Evolutionary conservation across 2,113 vertebrate genomes (phyloP).

Genomic region (Myrmecobius fasciatus): DNA sequence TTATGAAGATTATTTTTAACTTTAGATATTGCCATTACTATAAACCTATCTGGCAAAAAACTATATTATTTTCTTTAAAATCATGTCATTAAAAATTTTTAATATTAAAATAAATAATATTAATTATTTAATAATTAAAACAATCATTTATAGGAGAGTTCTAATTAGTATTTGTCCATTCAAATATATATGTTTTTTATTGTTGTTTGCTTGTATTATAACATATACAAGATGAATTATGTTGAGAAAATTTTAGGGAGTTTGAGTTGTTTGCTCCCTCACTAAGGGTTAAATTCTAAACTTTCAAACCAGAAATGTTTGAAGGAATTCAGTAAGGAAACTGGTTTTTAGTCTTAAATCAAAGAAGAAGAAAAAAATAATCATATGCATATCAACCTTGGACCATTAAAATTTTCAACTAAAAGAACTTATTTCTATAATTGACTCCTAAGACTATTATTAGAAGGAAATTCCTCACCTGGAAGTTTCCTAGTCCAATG

Average conservation of each 20-base stretch:
- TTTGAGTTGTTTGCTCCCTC: slow-evolving; percentile 22
- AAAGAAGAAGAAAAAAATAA: slow-evolving; percentile 40
- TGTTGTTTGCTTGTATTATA: slow-evolving; percentile 62
- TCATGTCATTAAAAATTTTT: background rate
- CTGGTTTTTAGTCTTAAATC: slow-evolving; percentile 65
- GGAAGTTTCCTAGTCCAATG: background rate
- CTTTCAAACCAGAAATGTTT: slow-evolving; percentile 62
- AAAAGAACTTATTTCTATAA: slow-evolving; percentile 39
- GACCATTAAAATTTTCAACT: slow-evolving; percentile 49
- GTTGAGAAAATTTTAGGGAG: slow-evolving; percentile 50
- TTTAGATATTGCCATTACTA: background rate
- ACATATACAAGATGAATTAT: slow-evolving; percentile 7
- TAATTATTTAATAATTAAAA: background rate
- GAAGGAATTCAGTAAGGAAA: slow-evolving; percentile 68
- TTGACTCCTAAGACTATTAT: background rate
- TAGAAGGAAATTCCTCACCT: background rate
- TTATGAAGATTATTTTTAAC: background rate
- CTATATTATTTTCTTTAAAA: slow-evolving; percentile 6
- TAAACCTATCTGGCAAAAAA: slow-evolving; percentile 11
- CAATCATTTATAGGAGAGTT: slow-evolving; percentile 34
- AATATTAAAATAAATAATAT: too few species aligned
- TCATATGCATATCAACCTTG: slow-evolving; percentile 62
- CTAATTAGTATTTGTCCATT: slow-evolving; percentile 51
- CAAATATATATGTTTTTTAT: slow-evolving; percentile 32
- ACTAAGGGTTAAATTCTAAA: slow-evolving; percentile 66